Base-by-base conservation (phyloP, 1,140 invertebrate species). In the Pogonomyrmex barbatus region DNA sequence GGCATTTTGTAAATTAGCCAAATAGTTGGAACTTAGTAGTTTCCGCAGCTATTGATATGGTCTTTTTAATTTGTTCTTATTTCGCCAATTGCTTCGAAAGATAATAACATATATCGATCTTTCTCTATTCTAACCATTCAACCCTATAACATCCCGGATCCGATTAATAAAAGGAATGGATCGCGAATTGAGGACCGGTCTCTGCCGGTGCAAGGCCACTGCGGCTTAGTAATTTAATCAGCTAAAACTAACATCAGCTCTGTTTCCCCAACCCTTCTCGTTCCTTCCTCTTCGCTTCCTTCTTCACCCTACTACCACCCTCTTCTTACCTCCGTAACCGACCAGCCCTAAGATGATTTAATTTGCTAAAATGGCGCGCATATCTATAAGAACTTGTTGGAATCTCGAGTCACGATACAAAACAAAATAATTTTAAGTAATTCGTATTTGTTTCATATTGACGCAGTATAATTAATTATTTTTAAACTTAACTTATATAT, bases 161-260 rank as follows among this genome's bases (percentile, higher is more conserved):
- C 93, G 92, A 95, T 94, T 94, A 94, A 95, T 94, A 94, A 93
- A 93, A 93, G 91, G 93, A 94, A 94, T 94, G 94, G 92, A 94
- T 93, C 91, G 94, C 92, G 93, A 93, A 94, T 94, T 91, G 92
- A 93, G 88, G 91, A 92, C 91, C 71, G 92, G 92, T 91, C 91
- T 93, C 90, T 94, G 94, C 91, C 88, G 83, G 88, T 88, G 94
- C 93, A 94, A 93, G 92, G 90, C 91, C 91, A 91, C 91, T 90
- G 90, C 91, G 93, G 93, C 93, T 94, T 95, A 94, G 94, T 94
- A 95, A 95, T 95, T 95, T 95, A 95, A 95, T 95, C 94, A 95
- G 94, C 94, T 95, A 95, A 95, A 95, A 95, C 94, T 95, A 95
- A 95, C 94, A 95, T 93, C 92, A 87, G 81, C 90, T 89, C 88